phyloP scores from a whole-genome alignment of 2,888 invertebrate species.

The Agrotis segetum region DNA sequence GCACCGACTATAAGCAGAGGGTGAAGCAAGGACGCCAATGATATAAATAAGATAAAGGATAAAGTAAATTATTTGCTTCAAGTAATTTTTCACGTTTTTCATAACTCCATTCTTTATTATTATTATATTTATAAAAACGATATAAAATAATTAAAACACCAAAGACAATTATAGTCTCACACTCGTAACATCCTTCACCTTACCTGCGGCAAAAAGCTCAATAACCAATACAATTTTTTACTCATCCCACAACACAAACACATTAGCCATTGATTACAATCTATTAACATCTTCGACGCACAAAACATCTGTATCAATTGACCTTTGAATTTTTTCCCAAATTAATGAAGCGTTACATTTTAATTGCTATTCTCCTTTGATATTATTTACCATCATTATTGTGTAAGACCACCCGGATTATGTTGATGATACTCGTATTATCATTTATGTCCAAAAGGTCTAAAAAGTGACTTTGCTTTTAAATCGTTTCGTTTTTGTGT shows the following conservation, averaged over 20 bases:
- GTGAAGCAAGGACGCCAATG: too few species aligned
- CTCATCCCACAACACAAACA: slow-evolving; percentile 15
- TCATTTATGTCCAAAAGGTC: background rate
- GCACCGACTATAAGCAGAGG: too few species aligned
- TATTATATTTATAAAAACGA: background rate
- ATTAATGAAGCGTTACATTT: slow-evolving; percentile 61
- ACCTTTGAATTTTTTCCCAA: slow-evolving; percentile 54
- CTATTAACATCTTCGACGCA: slow-evolving; percentile 32
- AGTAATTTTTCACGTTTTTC: too few species aligned
- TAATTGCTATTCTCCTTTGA: slow-evolving; percentile 52
- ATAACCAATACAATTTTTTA: slow-evolving; percentile 38
- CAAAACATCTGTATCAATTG: slow-evolving; percentile 51
- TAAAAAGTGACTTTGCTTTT: background rate
- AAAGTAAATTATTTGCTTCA: too few species aligned
- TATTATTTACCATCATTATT: slow-evolving; percentile 34
- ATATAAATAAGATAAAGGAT: too few species aligned
- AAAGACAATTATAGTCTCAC: background rate
- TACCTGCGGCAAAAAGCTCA: slow-evolving; percentile 17
- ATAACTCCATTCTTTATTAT: too few species aligned
- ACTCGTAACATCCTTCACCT: background rate
- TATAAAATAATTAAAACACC: slow-evolving; percentile 1
- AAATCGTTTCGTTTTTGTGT: background rate
- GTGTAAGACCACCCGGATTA: slow-evolving; percentile 47
- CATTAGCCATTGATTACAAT: slow-evolving; percentile 46
- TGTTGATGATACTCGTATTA: slow-evolving; percentile 26